These are phyloP conservation scores for Denticeps clupeoides DNA, from an alignment of 2,797 vertebrate genomes.

Conservation along the genomic window DNA sequence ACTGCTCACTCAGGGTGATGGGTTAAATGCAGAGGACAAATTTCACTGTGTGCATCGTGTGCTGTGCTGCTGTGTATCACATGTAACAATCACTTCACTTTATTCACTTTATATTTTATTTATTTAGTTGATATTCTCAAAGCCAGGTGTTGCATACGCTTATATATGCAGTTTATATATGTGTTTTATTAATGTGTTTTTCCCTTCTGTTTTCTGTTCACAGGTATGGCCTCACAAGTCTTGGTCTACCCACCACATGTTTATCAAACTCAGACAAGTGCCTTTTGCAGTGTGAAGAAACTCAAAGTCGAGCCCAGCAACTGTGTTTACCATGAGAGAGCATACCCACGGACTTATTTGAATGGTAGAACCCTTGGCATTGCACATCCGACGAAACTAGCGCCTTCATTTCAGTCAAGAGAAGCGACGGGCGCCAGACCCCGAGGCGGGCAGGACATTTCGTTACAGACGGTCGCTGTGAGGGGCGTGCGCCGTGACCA, in stretches of 20 bases:
- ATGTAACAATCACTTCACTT: too few relatives aligned
- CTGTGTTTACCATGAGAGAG: slow-evolving; percentile 92
- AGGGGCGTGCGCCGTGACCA: slow-evolving; percentile 72
- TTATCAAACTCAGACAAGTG: slow-evolving; percentile 99
- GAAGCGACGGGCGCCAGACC: slow-evolving; percentile 64
- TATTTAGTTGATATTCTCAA: too few relatives aligned
- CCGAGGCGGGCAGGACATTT: slow-evolving; percentile 71
- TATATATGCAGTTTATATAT: not conserved
- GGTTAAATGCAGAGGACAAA: too few relatives aligned
- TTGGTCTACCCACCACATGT: slow-evolving; percentile 99
- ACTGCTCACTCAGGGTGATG: too few relatives aligned
- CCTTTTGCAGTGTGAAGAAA: slow-evolving; percentile 99
- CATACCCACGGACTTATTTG: slow-evolving; percentile 82
- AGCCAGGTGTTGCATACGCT: not conserved
- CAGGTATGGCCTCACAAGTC: slow-evolving; percentile 99
- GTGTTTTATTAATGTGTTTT: slow-evolving; percentile 16
- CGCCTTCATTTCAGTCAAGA: slow-evolving; percentile 75
- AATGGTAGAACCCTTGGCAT: slow-evolving; percentile 87
- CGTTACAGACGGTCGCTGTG: slow-evolving; percentile 81
- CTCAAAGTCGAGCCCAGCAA: slow-evolving; percentile 96
- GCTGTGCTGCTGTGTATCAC: too few relatives aligned
- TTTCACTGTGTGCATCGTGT: too few relatives aligned
- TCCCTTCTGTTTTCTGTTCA: slow-evolving; percentile 24
- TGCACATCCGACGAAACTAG: slow-evolving; percentile 72
- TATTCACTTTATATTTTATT: too few relatives aligned